phyloP scores from a whole-genome alignment of 2,888 invertebrate species.

The Hypselothyrea guttata region DNA sequence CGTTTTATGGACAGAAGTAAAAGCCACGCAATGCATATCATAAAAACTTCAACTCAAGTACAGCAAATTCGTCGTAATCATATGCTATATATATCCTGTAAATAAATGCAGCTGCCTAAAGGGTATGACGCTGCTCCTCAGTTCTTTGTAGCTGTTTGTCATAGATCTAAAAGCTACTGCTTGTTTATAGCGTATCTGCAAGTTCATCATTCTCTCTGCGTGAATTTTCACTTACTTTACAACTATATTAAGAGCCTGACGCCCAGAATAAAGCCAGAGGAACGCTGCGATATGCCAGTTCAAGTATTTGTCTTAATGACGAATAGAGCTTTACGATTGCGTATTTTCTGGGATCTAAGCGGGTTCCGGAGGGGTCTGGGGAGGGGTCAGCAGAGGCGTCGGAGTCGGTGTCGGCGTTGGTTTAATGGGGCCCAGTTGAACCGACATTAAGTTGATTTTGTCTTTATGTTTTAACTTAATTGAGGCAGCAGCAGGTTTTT shows the following conservation, averaged over 20 bases:
- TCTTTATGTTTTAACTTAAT: constrained; percentile 52
- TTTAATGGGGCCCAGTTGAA: constrained; percentile 45
- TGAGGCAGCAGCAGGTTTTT: constrained; percentile 64
- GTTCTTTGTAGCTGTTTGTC: too few relatives aligned
- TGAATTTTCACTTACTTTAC: constrained; percentile 5
- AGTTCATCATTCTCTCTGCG: background rate
- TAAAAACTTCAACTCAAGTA: constrained; percentile 39
- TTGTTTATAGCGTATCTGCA: constrained; percentile 1
- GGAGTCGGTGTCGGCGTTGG: constrained; percentile 23
- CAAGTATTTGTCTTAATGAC: constrained; percentile 20
- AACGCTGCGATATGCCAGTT: constrained; percentile 21
- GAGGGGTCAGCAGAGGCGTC: constrained; percentile 18
- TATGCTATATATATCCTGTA: constrained; percentile 14
- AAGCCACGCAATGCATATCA: constrained; percentile 18
- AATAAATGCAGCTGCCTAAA: background rate
- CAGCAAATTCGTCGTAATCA: constrained; percentile 39
- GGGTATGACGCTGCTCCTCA: too few relatives aligned
- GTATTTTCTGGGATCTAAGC: constrained; percentile 17
- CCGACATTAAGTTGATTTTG: constrained; percentile 47
- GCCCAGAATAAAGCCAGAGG: constrained; percentile 26
- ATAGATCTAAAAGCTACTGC: background rate
- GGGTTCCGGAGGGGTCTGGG: constrained; percentile 15
- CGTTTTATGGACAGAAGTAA: constrained; percentile 38
- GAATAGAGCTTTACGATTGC: constrained; percentile 37
- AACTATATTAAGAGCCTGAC: constrained; percentile 27